Conservation (phyloP, 2,888 invertebrate species). For the Podabrus alpinus region DNA sequence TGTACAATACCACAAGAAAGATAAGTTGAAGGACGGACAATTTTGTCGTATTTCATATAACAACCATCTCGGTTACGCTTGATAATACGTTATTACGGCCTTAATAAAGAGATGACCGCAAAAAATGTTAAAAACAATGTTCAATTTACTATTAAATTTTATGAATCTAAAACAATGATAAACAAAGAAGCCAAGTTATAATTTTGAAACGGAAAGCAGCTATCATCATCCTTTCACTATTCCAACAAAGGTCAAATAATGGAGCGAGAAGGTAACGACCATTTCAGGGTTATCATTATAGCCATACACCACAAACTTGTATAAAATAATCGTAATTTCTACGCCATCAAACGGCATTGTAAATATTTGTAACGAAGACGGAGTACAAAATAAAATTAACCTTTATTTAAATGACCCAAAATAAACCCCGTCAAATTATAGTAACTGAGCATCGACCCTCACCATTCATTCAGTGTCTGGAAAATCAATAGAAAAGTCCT, state of each 20-base stretch:
- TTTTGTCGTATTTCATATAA: conserved; percentile 39
- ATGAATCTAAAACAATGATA: background rate
- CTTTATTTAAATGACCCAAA: background rate
- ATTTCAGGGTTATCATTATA: conserved; percentile 46
- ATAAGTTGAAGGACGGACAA: conserved; percentile 43
- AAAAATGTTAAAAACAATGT: background rate
- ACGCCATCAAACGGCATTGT: background rate
- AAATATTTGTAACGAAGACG: background rate
- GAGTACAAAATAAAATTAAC: background rate
- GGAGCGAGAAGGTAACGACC: conserved; percentile 51
- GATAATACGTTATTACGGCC: background rate
- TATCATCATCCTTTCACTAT: conserved; percentile 35
- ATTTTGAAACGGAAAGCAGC: conserved; percentile 34
- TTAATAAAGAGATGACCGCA: background rate
- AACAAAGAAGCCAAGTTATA: background rate
- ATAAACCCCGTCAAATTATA: background rate
- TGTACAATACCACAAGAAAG: conserved; percentile 35
- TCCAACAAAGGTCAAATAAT: conserved; percentile 47
- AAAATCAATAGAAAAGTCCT: conserved; percentile 22
- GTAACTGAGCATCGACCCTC: conserved; percentile 4
- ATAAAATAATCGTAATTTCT: conserved; percentile 18
- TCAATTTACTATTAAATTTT: background rate
- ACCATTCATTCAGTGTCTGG: conserved; percentile 22
- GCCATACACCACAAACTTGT: conserved; percentile 20
- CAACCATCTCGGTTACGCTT: conserved; percentile 32